Evolutionary conservation across 1,140 invertebrate genomes (phyloP).

Genomic region (Coelopa frigida): DNA sequence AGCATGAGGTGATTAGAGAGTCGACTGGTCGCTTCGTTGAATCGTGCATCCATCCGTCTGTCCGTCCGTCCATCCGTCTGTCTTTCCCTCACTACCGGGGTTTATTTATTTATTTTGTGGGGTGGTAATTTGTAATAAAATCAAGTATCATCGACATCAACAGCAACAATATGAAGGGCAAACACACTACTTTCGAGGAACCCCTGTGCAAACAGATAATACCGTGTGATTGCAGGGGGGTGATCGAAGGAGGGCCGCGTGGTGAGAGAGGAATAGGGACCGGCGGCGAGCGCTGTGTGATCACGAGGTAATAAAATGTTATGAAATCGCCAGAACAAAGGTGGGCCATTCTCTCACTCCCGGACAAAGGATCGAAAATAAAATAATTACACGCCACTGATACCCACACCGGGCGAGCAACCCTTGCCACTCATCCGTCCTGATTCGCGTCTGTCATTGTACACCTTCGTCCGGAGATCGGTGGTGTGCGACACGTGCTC

Average conservation of each 20-base stretch:
- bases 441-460: conserved; percentile 6
- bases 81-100: conserved; percentile 11
- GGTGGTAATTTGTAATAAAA: conserved; percentile 41
- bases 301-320: too few species aligned
- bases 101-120: conserved; percentile 7
- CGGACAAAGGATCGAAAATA: conserved; percentile 42
- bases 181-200: conserved; percentile 4
- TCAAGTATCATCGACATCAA: conserved; percentile 36
- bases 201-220: too few species aligned
- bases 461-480: not conserved
- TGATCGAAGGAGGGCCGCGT: too few species aligned
- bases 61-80: too few species aligned
- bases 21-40: conserved; percentile 13
- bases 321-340: too few species aligned
- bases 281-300: too few species aligned
- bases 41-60: too few species aligned
- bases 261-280: too few species aligned
- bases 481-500: conserved; percentile 1
- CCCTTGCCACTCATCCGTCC: not conserved
- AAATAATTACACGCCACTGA: conserved; percentile 34
- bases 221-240: too few species aligned
- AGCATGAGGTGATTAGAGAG: conserved; percentile 40
- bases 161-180: conserved; percentile 16
- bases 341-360: too few species aligned
- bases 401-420: not conserved